Evolutionary conservation across 2,888 invertebrate species (phyloP).

Genomic region (Agrypnus murinus): DNA sequence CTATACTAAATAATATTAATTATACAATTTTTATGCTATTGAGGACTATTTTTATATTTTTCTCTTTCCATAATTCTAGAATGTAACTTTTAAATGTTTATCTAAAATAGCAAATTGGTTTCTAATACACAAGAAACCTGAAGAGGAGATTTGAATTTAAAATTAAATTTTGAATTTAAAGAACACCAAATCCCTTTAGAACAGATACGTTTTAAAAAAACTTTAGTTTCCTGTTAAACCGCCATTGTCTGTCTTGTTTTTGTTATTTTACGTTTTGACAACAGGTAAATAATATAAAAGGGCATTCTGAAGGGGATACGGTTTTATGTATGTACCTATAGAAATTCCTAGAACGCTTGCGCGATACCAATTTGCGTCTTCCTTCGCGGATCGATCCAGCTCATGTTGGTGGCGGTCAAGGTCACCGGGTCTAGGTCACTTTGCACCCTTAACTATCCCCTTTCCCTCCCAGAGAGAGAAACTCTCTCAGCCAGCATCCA

Average conservation of each 20-base stretch:
- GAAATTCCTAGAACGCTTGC: constrained; percentile 37
- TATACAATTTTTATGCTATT: too few species aligned
- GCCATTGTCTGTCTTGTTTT: constrained; percentile 5
- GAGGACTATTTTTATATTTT: too few species aligned
- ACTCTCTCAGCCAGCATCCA: not conserved
- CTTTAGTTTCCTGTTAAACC: not conserved
- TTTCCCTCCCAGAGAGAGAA: not conserved
- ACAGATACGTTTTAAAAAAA: too few species aligned
- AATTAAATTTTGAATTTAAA: too few species aligned
- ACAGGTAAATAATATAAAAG: constrained; percentile 42
- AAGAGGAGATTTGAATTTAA: too few species aligned
- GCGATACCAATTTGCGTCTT: constrained; percentile 46
- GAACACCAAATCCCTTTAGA: too few species aligned
- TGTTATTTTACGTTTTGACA: constrained; percentile 29
- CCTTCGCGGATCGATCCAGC: constrained; percentile 59
- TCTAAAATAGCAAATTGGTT: too few species aligned
- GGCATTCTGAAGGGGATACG: constrained; percentile 25
- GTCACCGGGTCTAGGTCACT: constrained; percentile 67
- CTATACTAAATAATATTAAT: too few species aligned
- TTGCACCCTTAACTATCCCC: constrained; percentile 42
- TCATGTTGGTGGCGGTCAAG: constrained; percentile 64
- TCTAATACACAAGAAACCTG: too few species aligned
- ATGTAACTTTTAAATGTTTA: too few species aligned
- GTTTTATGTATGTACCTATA: too few species aligned
- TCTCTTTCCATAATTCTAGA: too few species aligned